Base-by-base conservation (phyloP, 2,797 vertebrate species). In the Cetoscarus ocellatus region DNA sequence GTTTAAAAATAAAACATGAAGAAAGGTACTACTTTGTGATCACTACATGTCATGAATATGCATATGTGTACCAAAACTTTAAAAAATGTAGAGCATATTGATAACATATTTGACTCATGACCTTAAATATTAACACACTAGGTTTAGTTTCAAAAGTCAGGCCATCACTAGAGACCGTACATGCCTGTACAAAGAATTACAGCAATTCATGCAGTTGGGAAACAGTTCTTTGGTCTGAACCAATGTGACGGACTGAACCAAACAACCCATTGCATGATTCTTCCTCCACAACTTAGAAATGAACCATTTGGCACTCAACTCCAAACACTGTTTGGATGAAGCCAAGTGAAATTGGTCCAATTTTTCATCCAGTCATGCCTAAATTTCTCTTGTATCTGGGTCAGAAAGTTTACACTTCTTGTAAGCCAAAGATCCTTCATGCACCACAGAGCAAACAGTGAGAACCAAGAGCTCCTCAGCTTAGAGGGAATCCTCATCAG, bases 401-500 rank as follows among this genome's bases (percentile, higher is more conserved):
- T 50, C 62, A 57, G 62, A 3, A 59, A 35, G 10, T 69, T 75
- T 53, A 15, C 55, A 48, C n/a, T 40, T 27, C 11, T 38, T 44
- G 60, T 54, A 43, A 59, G n/a, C n/a, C 19, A 18, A 63, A 49
- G 9, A 61, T 8, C 3, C 45, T 61, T 7, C 15, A 72, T 35
- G n/a, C 43, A 44, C 43, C 48, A 64, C 8, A 60, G 19, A 61
- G 59, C 15, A 39, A 34, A 61, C 19, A 39, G 13, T 0, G 5
- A 54, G 14, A 15, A 47, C 7, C 11, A 45, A 45, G 42, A 38
- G 8, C 38, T 39, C 27, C 56, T 58, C 11, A 43, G 39, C 19
- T 75, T 48, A 18, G 49, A 70, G 43, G 42, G 3, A 59, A 58
- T 75, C 59, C 49, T 69, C 14, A 34, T 74, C 52, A 42, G 35